These are phyloP conservation scores for Orthonyx spaldingii DNA, from an alignment of 2,113 vertebrate species.

Conservation along the genomic window DNA sequence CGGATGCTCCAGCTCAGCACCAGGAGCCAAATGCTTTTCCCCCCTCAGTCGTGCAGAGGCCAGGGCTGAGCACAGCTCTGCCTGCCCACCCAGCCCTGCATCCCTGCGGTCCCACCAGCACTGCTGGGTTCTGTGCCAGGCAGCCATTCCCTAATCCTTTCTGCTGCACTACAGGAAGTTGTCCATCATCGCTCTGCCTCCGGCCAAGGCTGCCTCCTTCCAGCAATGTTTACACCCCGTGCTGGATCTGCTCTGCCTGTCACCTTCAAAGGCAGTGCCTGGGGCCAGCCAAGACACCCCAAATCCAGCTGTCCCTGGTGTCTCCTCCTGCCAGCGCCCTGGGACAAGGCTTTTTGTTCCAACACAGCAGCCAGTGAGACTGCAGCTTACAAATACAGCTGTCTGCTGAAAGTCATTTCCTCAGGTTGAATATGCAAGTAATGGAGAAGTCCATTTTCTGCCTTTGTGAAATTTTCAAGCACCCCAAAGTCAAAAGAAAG, in stretches of 20 bases:
- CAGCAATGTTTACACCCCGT: neutral
- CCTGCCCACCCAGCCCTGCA: neutral
- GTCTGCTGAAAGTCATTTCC: neutral
- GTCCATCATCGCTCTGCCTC: conserved; percentile 35
- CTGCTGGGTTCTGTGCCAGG: neutral
- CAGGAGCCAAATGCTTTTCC: neutral
- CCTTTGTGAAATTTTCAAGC: neutral
- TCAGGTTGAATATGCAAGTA: neutral
- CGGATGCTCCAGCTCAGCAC: neutral
- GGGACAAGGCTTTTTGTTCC: neutral
- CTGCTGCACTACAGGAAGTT: conserved; percentile 38
- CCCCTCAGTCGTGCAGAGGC: neutral
- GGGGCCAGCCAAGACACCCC: neutral
- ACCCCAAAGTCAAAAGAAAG: accelerated
- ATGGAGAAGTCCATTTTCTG: neutral
- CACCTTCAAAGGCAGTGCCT: neutral
- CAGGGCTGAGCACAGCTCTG: accelerated
- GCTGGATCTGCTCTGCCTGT: neutral
- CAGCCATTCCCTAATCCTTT: conserved; percentile 11
- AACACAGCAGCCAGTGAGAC: neutral
- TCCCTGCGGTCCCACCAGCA: neutral
- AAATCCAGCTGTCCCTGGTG: accelerated
- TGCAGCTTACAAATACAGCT: neutral
- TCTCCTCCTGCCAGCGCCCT: accelerated
- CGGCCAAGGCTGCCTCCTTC: conserved; percentile 28